Base-by-base conservation (phyloP, 2,113 vertebrate genomes). In the Mus spicilegus region DNA sequence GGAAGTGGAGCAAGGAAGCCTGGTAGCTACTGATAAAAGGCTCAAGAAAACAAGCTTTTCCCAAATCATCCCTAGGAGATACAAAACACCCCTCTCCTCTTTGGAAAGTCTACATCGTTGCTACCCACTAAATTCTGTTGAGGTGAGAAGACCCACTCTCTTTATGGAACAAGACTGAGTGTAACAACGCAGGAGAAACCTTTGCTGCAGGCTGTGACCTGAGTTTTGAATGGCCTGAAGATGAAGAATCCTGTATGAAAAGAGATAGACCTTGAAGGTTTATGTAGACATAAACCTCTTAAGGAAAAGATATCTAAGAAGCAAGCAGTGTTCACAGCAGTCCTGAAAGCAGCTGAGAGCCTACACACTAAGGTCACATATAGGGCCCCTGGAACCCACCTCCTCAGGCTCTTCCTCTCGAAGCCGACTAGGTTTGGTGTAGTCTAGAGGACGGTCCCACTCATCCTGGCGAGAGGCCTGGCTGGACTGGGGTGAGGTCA, bases 391-490 rank as follows among this genome's bases (percentile, higher is more conserved):
- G 0, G 42, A 19, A 94, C 95, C 46, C 97, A 99, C 99, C 99
- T 99, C 99, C 75, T 99, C 99, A 0, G 98, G 97, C 78, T 99
- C 99, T 98, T 99, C 99, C 84, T 99, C 99, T 82, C 99, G 98
- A 88, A 99, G 99, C 0, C 99, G 99, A 97, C 99, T 99, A 96
- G 99, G 99, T 98, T 99, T 99, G 19, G 99, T 99, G 98, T 99
- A 99, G 98, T 99, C 99, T 93, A 99, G 99, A 72, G 99, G 99
- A 8, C 99, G 99, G 77, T 99, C 99, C 99, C 99, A 99, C 49
- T 99, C 99, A 51, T 99, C 99, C 98, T 99, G 99, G 94, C 99
- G 99, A 97, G 99, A 99, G 78, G 98, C 94, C 94, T 99, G 99
- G 98, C 99, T 99, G 72, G 99, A 98, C 97, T 98, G 99, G 5